Base-by-base conservation (phyloP, 2,113 vertebrate species). In the Serinus canaria region DNA sequence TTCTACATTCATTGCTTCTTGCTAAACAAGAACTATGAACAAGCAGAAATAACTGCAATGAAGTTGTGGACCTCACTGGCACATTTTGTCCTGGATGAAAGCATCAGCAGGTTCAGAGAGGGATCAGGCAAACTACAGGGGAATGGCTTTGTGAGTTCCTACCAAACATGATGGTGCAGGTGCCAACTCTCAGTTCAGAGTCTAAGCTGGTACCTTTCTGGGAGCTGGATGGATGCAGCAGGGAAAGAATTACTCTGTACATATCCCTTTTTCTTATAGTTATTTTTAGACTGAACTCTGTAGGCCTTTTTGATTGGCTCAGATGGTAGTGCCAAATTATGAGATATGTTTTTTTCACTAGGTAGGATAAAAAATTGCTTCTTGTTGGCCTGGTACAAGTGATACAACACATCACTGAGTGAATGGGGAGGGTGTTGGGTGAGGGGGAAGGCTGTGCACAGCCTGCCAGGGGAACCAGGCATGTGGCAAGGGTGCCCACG, bases 401-500 rank as follows among this genome's bases (percentile, higher is more conserved):
- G 64, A 43, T 35, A 39, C 13, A 67, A 9, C 15, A 28, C 10
- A 1, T n/a, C 20, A 56, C 28, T 0, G 7, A 22, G 63, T 18
- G 39, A 44, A 50, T 12, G 37, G 35, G 31, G 44, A 31, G 6
- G 9, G 37, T 62, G 63, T 49, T 92, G 9, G 2, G 2, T 66
- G 73, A 43, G 0, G 14, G 66, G n/a, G 23, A 69, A 25, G 58
- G 62, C 25, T 76, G 43, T 2, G 3, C n/a, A 21, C 9, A 56
- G 58, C 2, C 1, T 68, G 33, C 53, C 78, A 31, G 70, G 46
- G 43, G 15, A 85, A 8, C 33, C 1, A 13, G 1, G 15, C 9
- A 33, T 1, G 0, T 46, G 31, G 63, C 59, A 68, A 58, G 52
- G 47, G 27, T 81, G 30, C 39, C 50, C 13, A 0, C 3, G 2